These are phyloP conservation scores for Leucoraja ocellata DNA, from an alignment of 2,797 vertebrate genomes.

Conservation along the genomic window DNA sequence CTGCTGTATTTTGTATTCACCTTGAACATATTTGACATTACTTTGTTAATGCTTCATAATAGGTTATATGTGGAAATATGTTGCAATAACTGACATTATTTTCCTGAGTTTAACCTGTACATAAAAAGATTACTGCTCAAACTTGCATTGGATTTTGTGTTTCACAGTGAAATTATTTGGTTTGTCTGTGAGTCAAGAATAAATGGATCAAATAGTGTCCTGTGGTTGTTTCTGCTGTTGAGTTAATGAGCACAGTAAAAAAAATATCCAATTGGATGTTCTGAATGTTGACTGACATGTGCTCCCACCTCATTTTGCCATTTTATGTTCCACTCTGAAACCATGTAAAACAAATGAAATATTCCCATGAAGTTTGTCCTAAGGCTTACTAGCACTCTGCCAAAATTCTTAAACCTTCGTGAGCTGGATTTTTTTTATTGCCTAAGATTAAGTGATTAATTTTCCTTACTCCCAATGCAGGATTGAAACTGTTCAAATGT, in stretches of 20 bases:
- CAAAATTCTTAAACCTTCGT: not conserved
- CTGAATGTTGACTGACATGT: not conserved
- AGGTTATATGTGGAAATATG: not conserved
- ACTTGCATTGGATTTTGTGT: conserved; percentile 62
- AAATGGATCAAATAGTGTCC: conserved; percentile 47
- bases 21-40: conserved; percentile 29
- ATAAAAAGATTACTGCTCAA: conserved; percentile 60
- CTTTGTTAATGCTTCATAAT: conserved; percentile 30
- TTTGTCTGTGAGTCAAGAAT: conserved; percentile 63
- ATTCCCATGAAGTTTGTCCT: not conserved
- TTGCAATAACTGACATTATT: conserved; percentile 30
- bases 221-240: not conserved
- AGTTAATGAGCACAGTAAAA: not conserved
- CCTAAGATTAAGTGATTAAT: not conserved
- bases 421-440: not conserved
- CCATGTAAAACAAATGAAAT: not conserved
- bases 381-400: not conserved
- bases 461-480: not conserved
- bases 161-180: conserved; percentile 66
- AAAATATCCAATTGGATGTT: not conserved
- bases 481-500: not conserved
- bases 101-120: conserved; percentile 59
- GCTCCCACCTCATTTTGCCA: not conserved
- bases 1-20: conserved; percentile 29
- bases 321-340: not conserved